Percentiles rank a stretch among this genome's conserved stretches.
Conservation (phyloP, 1,140 invertebrate species). For the Temnothorax nylanderi region DNA sequence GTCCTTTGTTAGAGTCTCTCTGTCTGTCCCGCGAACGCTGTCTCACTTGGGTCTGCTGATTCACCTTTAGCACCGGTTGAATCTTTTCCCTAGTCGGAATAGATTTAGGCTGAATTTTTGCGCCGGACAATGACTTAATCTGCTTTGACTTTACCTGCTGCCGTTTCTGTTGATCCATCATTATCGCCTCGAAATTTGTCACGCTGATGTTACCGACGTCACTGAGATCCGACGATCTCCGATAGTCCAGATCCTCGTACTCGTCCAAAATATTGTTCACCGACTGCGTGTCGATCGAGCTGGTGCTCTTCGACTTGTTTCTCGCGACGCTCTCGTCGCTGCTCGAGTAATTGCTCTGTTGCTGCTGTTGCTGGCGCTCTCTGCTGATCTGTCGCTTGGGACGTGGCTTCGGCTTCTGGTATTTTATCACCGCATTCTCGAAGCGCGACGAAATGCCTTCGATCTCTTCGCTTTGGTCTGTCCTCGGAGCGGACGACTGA, state of each 20-base stretch:
- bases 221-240: conserved; percentile 76
- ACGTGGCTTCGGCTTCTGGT: conserved; percentile 56
- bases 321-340: conserved; percentile 76
- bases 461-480: conserved; percentile 8
- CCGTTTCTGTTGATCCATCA: conserved; percentile 70
- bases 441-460: conserved; percentile 52
- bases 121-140: neutral
- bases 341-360: conserved; percentile 73
- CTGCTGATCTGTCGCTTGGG: conserved; percentile 45
- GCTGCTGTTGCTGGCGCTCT: conserved; percentile 45
- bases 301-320: conserved; percentile 79
- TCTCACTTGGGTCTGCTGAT: conserved; percentile 77
- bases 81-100: conserved; percentile 54
- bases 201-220: conserved; percentile 74
- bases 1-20: conserved; percentile 56
- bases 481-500: conserved; percentile 36
- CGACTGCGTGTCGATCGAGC: conserved; percentile 80
- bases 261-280: conserved; percentile 80
- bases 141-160: conserved; percentile 57
- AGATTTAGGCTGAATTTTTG: conserved; percentile 53
- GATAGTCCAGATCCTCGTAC: conserved; percentile 78
- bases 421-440: conserved; percentile 59
- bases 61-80: conserved; percentile 73
- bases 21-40: conserved; percentile 77
- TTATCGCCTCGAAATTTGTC: conserved; percentile 75